Base-by-base conservation (phyloP, 2,113 vertebrate species). In the Alouatta palliata region DNA sequence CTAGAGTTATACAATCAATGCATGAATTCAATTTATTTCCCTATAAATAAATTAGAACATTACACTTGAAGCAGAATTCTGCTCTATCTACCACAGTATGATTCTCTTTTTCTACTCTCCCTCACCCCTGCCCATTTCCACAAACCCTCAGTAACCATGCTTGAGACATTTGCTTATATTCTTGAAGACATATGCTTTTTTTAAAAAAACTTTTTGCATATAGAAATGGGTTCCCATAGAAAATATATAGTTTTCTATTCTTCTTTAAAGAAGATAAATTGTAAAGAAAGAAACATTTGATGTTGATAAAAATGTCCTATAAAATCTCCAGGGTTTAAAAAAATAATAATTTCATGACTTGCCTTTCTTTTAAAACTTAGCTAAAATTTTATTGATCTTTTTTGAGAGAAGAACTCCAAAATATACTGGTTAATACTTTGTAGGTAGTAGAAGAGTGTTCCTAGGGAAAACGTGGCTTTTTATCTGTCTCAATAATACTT, bases 221-320 rank as follows among this genome's bases (percentile, higher is more conserved):
- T 8, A 1, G n/a, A 37, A 64, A 4, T 64, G 10, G 7, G 4
- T 52, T 73, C 2, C 37, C 70, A 30, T 47, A 25, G 37, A 71
- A 95, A 92, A 82, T 49, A 81, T 11, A 20, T n/a, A 45, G 14
- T 47, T 97, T 95, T 87, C 5, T 40, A 87, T n/a, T 64, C 64
- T 49, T 90, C 35, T 52, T 54, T 64, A 43, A 87, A 61, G 87
- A 37, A 16, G 19, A 7, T 58, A 49, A 66, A 23, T 30, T 94
- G 7, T 19, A 87, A 5, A 88, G 2, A 71, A 80, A 52, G 35
- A 64, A 49, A 1, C 14, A 84, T 94, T 83, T 58, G 40, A 4
- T 27, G 43, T 13, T 91, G 3, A 66, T 61, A 94, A 71, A 23
- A 61, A 64, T 37, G 40, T 12, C 43, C 20, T 75, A 4, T 2